Evolutionary conservation across 64 coral and sea anemone species (phyloP).

Genomic region (Stylophora pistillata): DNA sequence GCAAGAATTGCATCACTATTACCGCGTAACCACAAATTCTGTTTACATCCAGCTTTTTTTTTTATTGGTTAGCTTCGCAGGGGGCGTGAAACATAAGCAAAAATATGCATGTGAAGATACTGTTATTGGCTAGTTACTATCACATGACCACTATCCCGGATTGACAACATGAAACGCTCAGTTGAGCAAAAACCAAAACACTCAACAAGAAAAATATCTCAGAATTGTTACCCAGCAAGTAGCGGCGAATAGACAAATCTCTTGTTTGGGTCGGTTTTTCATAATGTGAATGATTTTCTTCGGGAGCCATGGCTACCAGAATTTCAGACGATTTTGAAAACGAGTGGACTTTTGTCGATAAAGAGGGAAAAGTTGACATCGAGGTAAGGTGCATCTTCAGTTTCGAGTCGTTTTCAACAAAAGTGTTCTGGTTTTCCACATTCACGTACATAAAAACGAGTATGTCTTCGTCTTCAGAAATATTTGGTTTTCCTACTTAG

Average conservation of each 20-base stretch:
- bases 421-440: not conserved
- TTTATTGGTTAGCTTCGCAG: conserved; percentile 5
- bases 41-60: not conserved
- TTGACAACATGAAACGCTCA: not conserved
- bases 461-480: not conserved
- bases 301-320: conserved; percentile 4
- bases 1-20: conserved; percentile 20
- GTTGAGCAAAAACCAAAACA: conserved; percentile 22
- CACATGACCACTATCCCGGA: not conserved
- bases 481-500: not conserved
- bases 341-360: conserved; percentile 45
- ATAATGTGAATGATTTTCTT: not conserved
- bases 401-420: not conserved
- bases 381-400: not conserved
- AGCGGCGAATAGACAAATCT: not conserved
- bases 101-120: not conserved
- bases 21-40: not conserved
- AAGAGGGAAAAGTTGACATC: conserved; percentile 31
- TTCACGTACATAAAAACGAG: not conserved
- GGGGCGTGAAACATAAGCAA: not conserved
- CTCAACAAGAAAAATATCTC: not conserved
- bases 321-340: conserved; percentile 29
- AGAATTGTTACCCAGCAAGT: not conserved
- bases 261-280: not conserved
- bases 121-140: not conserved